These are phyloP conservation scores for Hipparchia sbordonii DNA, from an alignment of 2,888 invertebrate genomes.

Conservation along the genomic window DNA sequence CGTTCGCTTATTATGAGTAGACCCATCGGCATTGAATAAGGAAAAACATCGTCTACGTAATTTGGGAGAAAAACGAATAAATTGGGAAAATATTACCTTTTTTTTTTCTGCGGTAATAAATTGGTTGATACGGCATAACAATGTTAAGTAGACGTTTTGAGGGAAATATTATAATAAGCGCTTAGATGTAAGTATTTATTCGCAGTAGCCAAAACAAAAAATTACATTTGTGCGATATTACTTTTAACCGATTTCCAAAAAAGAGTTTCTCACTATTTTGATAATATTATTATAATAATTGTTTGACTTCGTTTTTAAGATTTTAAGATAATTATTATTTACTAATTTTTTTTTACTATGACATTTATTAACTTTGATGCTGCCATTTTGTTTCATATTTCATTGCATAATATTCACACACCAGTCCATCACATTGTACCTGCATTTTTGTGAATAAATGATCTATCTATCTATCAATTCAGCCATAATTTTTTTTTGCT, in stretches of 20 bases:
- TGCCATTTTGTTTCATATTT: too few relatives aligned
- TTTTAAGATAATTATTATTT: too few relatives aligned
- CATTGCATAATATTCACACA: too few relatives aligned
- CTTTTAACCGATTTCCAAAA: neutral
- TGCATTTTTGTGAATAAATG: too few relatives aligned
- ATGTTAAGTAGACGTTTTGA: neutral
- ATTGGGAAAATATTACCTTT: constrained; percentile 19
- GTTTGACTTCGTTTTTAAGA: too few relatives aligned
- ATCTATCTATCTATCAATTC: too few relatives aligned
- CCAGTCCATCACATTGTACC: too few relatives aligned
- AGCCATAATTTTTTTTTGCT: too few relatives aligned
- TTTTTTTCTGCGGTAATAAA: constrained; percentile 19
- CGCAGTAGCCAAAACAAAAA: neutral
- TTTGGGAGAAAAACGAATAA: constrained; percentile 25
- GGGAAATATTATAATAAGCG: constrained; percentile 5
- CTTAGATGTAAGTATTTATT: neutral
- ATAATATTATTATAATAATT: too few relatives aligned
- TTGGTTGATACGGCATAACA: constrained; percentile 7
- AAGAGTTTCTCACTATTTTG: too few relatives aligned
- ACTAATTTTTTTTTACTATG: too few relatives aligned
- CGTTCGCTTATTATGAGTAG: constrained; percentile 16
- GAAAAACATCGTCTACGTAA: constrained; percentile 23
- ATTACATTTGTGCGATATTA: neutral
- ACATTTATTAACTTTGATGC: too few relatives aligned
- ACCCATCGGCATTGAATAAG: constrained; percentile 21